Conservation (phyloP, 1,140 invertebrate genomes). For the Drosophila azteca region DNA sequence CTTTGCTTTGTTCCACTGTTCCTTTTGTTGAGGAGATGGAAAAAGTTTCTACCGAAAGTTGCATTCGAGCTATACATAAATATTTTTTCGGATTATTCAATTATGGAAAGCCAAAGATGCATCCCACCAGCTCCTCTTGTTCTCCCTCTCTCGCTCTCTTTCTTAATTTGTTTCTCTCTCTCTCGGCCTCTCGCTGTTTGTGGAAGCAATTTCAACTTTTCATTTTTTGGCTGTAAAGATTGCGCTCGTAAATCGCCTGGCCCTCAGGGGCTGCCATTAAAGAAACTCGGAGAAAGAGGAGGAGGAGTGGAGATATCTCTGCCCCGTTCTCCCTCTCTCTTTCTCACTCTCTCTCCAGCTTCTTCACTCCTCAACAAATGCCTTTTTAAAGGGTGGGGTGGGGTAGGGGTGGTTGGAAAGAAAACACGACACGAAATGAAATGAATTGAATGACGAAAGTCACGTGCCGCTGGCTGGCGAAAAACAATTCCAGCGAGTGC, state of each 20-base stretch:
- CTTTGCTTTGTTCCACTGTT: conserved; percentile 1
- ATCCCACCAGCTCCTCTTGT: not conserved
- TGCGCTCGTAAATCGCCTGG: conserved; percentile 46
- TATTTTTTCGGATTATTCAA: conserved; percentile 45
- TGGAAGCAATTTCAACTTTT: conserved; percentile 27
- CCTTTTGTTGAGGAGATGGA: conserved; percentile 7
- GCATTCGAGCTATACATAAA: conserved; percentile 22
- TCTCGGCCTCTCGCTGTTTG: not conserved
- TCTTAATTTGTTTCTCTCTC: conserved; percentile 4
- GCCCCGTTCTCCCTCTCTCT: too few species aligned
- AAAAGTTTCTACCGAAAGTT: conserved; percentile 34
- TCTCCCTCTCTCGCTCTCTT: not conserved
- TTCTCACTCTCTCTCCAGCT: not conserved
- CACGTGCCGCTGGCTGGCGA: conserved; percentile 48
- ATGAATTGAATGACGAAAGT: conserved; percentile 51
- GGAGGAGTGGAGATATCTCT: not conserved
- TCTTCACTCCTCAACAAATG: not conserved
- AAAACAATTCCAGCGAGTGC: conserved; percentile 54
- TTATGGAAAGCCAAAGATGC: conserved; percentile 30
- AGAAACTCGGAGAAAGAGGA: conserved; percentile 18
- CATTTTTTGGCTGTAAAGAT: conserved; percentile 40
- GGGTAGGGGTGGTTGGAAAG: not conserved
- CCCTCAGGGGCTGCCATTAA: conserved; percentile 41
- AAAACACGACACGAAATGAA: conserved; percentile 37
- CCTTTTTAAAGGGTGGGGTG: not conserved